Conservation (phyloP, 2,113 vertebrate species). For the Carlito syrichta region DNA sequence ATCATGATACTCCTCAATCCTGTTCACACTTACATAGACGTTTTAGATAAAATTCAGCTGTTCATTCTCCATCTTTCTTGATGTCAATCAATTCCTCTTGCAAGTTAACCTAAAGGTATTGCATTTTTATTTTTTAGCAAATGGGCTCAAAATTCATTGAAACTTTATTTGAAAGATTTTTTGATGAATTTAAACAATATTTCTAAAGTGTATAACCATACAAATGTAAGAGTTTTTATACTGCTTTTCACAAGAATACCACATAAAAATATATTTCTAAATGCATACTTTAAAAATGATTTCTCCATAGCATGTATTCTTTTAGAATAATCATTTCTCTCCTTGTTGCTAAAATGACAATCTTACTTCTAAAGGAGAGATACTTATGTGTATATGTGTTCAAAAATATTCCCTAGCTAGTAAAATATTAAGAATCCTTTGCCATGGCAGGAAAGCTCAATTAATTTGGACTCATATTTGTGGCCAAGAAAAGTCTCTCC, state of each 20-base stretch:
- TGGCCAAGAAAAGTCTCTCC: neutral
- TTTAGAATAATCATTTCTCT: neutral
- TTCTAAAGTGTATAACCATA: neutral
- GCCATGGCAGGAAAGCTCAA: neutral
- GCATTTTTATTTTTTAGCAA: conserved; percentile 31
- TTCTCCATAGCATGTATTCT: neutral
- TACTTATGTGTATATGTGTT: neutral
- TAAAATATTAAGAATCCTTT: neutral
- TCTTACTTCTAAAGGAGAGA: no score
- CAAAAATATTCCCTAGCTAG: neutral
- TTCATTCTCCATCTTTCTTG: neutral
- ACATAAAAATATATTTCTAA: neutral
- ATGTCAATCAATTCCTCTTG: neutral
- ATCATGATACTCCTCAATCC: neutral
- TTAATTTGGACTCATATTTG: neutral
- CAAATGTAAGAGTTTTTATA: neutral
- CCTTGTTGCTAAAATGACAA: neutral
- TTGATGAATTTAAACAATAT: neutral
- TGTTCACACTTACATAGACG: neutral
- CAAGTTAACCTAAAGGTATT: neutral
- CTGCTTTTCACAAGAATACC: neutral
- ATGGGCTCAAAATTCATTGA: neutral
- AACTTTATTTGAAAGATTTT: conserved; percentile 16
- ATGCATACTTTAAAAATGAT: neutral
- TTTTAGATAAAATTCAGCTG: neutral